Evolutionary conservation across 2,113 vertebrate genomes (phyloP).

Genomic region (Phalacrocorax carbo): DNA sequence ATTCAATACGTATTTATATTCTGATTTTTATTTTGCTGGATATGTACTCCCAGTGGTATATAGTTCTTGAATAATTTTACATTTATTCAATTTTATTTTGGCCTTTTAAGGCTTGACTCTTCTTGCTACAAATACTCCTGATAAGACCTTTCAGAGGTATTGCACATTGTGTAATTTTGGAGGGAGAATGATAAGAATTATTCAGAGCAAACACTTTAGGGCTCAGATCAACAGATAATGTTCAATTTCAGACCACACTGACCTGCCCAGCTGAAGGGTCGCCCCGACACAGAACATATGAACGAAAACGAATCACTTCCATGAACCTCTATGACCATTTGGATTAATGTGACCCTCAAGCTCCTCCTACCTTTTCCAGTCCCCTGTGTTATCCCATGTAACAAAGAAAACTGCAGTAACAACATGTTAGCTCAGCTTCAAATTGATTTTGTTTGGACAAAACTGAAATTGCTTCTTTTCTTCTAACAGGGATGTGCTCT

Average conservation of each 20-base stretch:
- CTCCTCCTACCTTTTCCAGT: background rate
- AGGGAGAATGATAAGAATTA: slow-evolving; percentile 17
- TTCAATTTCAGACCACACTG: slow-evolving; percentile 27
- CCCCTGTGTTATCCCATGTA: background rate
- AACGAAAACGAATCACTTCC: background rate
- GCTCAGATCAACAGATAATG: slow-evolving; percentile 33
- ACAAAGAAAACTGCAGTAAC: background rate
- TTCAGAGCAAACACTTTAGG: slow-evolving; percentile 39
- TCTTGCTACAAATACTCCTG: background rate
- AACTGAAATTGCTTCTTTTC: background rate
- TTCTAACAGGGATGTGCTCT: background rate
- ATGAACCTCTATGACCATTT: background rate
- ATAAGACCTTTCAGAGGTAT: background rate
- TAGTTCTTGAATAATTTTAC: background rate
- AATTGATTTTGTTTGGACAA: background rate
- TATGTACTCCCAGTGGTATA: background rate
- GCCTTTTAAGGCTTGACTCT: background rate
- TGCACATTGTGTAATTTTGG: background rate
- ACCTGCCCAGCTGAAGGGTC: slow-evolving; percentile 30
- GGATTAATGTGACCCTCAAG: background rate
- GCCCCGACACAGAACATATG: slow-evolving; percentile 24
- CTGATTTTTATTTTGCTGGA: background rate
- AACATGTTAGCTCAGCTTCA: background rate
- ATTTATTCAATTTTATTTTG: background rate
- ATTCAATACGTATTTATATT: background rate